Conservation (phyloP, 1,140 invertebrate species). For the Goniozus legneri region DNA sequence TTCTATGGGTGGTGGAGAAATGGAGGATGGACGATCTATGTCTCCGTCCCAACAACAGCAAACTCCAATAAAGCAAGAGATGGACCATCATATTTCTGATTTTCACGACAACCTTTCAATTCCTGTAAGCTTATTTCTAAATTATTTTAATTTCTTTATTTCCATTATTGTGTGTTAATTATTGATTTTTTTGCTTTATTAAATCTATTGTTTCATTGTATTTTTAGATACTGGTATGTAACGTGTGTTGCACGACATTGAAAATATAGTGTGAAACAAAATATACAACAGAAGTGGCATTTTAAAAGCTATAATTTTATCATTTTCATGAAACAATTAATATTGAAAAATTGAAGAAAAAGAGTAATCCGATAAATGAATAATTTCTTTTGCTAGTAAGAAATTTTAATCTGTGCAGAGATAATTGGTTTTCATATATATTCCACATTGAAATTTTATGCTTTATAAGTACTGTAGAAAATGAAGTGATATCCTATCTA, state of each 20-base stretch:
- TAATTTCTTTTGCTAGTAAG: too few relatives aligned
- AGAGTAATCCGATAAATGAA: too few relatives aligned
- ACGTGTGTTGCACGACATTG: too few relatives aligned
- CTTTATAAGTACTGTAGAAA: constrained; percentile 70
- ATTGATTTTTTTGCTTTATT: constrained; percentile 1
- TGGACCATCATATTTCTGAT: constrained; percentile 53
- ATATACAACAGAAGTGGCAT: too few relatives aligned
- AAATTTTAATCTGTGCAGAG: too few relatives aligned
- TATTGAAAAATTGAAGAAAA: too few relatives aligned
- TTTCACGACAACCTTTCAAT: constrained; percentile 54
- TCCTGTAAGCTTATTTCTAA: constrained; percentile 42
- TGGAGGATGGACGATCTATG: constrained; percentile 57
- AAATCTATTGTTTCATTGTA: too few relatives aligned
- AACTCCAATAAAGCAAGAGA: constrained; percentile 64
- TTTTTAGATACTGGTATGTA: not conserved
- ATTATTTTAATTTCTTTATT: constrained; percentile 15
- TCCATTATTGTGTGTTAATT: constrained; percentile 7
- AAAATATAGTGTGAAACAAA: too few relatives aligned
- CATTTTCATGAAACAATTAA: too few relatives aligned
- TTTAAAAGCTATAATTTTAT: too few relatives aligned
- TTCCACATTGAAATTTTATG: constrained; percentile 72
- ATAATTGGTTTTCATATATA: too few relatives aligned
- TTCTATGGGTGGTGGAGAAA: constrained; percentile 59
- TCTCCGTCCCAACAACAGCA: constrained; percentile 56
- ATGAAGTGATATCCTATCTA: constrained; percentile 66